Percentiles rank a stretch among this genome's conserved stretches.
Conservation (phyloP, 2,888 invertebrate genomes). For the Oscheius sp. region DNA sequence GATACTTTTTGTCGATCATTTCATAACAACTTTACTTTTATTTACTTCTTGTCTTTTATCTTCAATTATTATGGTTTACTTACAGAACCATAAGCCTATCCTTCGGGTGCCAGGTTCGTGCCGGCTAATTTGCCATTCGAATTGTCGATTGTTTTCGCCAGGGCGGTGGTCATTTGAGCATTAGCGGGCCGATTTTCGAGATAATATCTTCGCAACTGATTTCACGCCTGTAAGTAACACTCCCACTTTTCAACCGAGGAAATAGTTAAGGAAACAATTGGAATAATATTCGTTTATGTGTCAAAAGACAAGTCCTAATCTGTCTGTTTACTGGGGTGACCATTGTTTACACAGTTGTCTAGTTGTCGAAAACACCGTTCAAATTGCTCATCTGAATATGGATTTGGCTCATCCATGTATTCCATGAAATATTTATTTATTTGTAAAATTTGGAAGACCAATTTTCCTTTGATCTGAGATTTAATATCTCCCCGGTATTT, state of each 20-base stretch:
- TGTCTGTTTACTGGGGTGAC: slow-evolving; percentile 19
- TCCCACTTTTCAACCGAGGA: neutral
- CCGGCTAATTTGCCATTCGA: slow-evolving; percentile 29
- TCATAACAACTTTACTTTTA: too few relatives aligned
- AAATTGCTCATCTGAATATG: slow-evolving; percentile 17
- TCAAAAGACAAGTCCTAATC: slow-evolving; percentile 23
- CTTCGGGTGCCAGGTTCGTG: slow-evolving; percentile 28
- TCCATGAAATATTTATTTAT: too few relatives aligned
- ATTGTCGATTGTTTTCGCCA: slow-evolving; percentile 24
- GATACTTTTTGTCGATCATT: too few relatives aligned
- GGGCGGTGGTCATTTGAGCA: slow-evolving; percentile 22
- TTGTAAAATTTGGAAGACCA: too few relatives aligned
- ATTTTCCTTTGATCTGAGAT: too few relatives aligned
- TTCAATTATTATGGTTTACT: too few relatives aligned
- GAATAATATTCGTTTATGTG: slow-evolving; percentile 5
- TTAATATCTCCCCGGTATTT: too few relatives aligned
- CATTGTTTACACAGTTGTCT: slow-evolving; percentile 30
- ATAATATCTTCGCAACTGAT: neutral
- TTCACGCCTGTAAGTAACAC: too few relatives aligned
- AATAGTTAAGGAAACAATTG: neutral
- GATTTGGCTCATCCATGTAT: neutral
- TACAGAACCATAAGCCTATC: too few relatives aligned
- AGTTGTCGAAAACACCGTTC: slow-evolving; percentile 25
- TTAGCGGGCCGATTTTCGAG: slow-evolving; percentile 1
- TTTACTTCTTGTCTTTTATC: too few relatives aligned